Evolutionary conservation across 2,113 vertebrate genomes (phyloP), one percentile per base, ranked within the genome.

Genomic region (Nansenia antarctica): DNA sequence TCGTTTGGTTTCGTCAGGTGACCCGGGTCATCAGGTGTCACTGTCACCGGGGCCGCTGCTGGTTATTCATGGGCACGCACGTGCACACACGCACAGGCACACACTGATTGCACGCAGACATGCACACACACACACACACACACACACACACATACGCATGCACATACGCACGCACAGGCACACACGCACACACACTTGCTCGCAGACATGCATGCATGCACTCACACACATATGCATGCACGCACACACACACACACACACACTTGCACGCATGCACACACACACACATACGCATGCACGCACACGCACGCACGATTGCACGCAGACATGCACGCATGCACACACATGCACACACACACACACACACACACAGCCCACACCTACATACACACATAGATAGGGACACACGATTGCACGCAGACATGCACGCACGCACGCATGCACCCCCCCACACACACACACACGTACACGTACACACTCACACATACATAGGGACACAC

Each of bases 41-140:
- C n/a, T n/a, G n/a, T 9, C 65, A 26, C 24, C 9, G 18, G 42
- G 42, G 31, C 58, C 29, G n/a, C 15, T 65, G 3, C 35, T 82
- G 62, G 61, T 65, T 77, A 63, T 78, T 80, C 64, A 65, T 69
- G 14, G 14, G 37, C 57, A 37, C 11, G 29, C 29, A 34, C 42
- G 62, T n/a, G n/a, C n/a, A n/a, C n/a, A n/a, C n/a, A n/a, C n/a
- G n/a, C n/a, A n/a, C n/a, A n/a, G n/a, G n/a, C n/a, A n/a, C n/a
- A n/a, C n/a, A n/a, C n/a, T n/a, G n/a, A n/a, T n/a, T n/a, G n/a
- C n/a, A n/a, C n/a, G n/a, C 42, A 52, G 42, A 62, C 42, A 53
- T 55, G 61, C 67, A 35, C 29, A 35, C 29, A 69, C 67, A 24
- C 66, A 69, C 54, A 59, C 55, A 60, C 55, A 58, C 34, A 59